Conservation (phyloP, 1,140 invertebrate genomes). For the Panulirus ornatus region DNA sequence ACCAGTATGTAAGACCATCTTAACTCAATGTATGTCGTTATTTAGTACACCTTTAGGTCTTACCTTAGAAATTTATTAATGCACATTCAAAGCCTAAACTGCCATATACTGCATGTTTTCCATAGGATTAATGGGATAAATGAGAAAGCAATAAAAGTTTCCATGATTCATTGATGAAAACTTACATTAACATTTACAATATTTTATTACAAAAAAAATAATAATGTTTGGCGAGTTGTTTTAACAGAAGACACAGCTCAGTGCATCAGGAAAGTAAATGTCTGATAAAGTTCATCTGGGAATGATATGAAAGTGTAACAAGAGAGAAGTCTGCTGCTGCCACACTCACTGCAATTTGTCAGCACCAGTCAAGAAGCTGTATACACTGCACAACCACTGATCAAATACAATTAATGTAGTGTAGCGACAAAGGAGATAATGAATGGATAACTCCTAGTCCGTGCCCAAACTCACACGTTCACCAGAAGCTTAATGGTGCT, state of each 20-base stretch:
- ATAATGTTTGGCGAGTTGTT: slow-evolving; percentile 62
- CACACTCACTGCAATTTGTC: slow-evolving; percentile 35
- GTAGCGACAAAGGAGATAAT: slow-evolving; percentile 38
- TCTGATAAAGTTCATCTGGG: slow-evolving; percentile 34
- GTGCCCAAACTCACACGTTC: slow-evolving; percentile 48
- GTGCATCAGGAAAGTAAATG: slow-evolving; percentile 55
- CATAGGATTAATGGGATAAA: slow-evolving; percentile 3
- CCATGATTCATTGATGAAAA: slow-evolving; percentile 63
- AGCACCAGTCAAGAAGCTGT: slow-evolving; percentile 46
- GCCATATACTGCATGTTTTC: too few relatives aligned
- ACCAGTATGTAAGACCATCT: too few relatives aligned
- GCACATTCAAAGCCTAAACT: too few relatives aligned
- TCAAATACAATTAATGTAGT: slow-evolving; percentile 2
- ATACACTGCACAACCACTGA: slow-evolving; percentile 33
- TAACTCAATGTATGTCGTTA: too few relatives aligned
- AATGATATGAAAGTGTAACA: slow-evolving; percentile 36
- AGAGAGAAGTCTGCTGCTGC: slow-evolving; percentile 38
- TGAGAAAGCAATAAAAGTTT: slow-evolving; percentile 32
- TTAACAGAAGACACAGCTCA: slow-evolving; percentile 69
- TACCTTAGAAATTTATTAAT: too few relatives aligned
- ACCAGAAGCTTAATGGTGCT: slow-evolving; percentile 23
- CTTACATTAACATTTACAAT: slow-evolving; percentile 72
- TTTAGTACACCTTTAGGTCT: too few relatives aligned
- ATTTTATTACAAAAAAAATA: slow-evolving; percentile 70
- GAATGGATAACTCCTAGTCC: slow-evolving; percentile 44